Evolutionary conservation across 2,888 invertebrate genomes (phyloP).

Genomic region (Spodoptera littoralis): DNA sequence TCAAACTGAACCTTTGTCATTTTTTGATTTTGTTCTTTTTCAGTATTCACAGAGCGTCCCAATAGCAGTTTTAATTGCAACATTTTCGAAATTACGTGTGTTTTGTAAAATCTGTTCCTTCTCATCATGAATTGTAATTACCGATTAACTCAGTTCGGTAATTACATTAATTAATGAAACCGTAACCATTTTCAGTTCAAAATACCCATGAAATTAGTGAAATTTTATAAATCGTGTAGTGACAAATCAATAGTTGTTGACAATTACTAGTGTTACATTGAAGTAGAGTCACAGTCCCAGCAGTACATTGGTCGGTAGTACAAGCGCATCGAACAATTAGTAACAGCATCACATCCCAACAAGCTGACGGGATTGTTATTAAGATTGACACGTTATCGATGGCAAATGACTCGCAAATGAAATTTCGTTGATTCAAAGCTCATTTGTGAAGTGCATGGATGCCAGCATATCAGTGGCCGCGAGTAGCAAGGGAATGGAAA

Average conservation of each 20-base stretch:
- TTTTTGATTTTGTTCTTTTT: neutral
- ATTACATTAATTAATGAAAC: conserved; percentile 30
- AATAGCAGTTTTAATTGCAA: conserved; percentile 15
- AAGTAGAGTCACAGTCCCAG: neutral
- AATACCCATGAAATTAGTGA: too few relatives aligned
- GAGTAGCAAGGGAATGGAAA: conserved; percentile 72
- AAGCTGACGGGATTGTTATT: conserved; percentile 35
- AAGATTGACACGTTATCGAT: conserved; percentile 51
- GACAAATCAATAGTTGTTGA: too few relatives aligned
- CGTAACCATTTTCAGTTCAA: neutral
- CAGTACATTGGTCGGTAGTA: neutral
- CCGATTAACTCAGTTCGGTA: conserved; percentile 25
- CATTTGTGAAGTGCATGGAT: conserved; percentile 78
- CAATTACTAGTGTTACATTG: too few relatives aligned
- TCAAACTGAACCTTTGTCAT: neutral
- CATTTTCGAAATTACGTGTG: conserved; percentile 17
- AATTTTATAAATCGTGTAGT: too few relatives aligned
- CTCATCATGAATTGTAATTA: conserved; percentile 29
- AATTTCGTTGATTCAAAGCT: conserved; percentile 78
- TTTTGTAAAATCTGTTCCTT: conserved; percentile 24
- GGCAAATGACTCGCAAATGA: conserved; percentile 68
- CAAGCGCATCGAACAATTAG: conserved; percentile 6
- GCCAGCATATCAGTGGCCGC: conserved; percentile 75
- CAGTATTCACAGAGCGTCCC: neutral
- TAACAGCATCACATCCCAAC: conserved; percentile 27